Evolutionary conservation across 1,140 invertebrate species (phyloP).

Genomic region (Ctenoplectra terminalis): DNA sequence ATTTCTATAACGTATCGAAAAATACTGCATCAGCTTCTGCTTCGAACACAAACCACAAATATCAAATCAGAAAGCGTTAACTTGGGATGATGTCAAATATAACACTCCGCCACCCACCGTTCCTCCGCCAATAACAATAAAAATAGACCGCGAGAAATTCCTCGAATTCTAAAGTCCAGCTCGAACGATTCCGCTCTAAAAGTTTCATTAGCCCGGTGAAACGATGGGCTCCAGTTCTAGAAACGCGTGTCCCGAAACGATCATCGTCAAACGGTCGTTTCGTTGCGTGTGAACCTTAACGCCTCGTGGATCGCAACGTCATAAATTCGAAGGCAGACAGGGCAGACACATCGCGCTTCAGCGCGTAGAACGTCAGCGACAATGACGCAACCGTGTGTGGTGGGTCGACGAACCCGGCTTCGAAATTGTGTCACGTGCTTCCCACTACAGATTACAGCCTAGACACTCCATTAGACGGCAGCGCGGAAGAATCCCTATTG

Average conservation of each 20-base stretch:
- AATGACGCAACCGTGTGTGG: conserved; percentile 38
- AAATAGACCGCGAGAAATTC: conserved; percentile 15
- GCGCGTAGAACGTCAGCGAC: conserved; percentile 53
- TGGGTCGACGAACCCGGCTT: conserved; percentile 59
- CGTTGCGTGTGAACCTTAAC: conserved; percentile 21
- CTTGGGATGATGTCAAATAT: not conserved
- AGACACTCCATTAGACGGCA: conserved; percentile 53
- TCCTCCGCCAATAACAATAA: conserved; percentile 22
- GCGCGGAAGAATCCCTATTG: conserved; percentile 55
- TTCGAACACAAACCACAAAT: not conserved
- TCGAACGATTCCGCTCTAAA: not conserved
- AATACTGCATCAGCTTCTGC: not conserved
- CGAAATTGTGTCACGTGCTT: conserved; percentile 62
- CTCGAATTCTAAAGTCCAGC: not conserved
- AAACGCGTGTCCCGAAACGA: not conserved
- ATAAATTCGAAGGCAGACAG: conserved; percentile 44
- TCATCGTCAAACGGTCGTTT: not conserved
- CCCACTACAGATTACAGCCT: conserved; percentile 54
- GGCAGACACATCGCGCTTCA: conserved; percentile 30
- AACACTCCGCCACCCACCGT: not conserved
- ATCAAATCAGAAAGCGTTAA: not conserved
- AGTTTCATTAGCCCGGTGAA: conserved; percentile 4
- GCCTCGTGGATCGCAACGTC: conserved; percentile 24
- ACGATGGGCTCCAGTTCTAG: not conserved
- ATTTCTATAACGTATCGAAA: too few relatives aligned